phyloP scores from a whole-genome alignment of 2,888 invertebrate genomes.

The Odontocolon sp. region DNA sequence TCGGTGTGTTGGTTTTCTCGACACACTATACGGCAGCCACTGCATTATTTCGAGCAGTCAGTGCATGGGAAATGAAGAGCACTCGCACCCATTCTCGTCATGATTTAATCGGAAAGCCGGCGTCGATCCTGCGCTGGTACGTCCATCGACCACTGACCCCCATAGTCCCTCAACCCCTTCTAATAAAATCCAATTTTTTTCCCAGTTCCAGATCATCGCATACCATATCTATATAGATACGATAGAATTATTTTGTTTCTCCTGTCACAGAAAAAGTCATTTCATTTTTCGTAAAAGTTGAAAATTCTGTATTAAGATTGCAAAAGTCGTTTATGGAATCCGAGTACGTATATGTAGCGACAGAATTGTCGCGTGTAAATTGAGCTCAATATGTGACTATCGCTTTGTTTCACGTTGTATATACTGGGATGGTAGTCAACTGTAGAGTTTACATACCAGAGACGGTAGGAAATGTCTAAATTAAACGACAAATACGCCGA shows the following conservation, averaged over 20 bases:
- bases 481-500: conserved; percentile 79
- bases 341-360: too few relatives aligned
- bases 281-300: too few relatives aligned
- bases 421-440: conserved; percentile 16
- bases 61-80: neutral
- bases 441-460: conserved; percentile 16
- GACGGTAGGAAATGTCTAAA: conserved; percentile 72
- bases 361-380: too few relatives aligned
- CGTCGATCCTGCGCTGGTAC: neutral
- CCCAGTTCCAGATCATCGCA: too few relatives aligned
- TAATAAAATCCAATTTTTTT: conserved; percentile 9
- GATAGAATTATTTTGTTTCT: too few relatives aligned
- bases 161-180: neutral
- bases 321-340: too few relatives aligned
- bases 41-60: conserved; percentile 4
- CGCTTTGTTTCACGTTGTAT: neutral
- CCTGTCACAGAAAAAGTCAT: too few relatives aligned
- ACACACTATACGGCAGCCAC: conserved; percentile 3
- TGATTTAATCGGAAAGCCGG: conserved; percentile 25
- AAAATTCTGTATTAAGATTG: too few relatives aligned
- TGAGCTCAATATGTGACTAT: too few relatives aligned
- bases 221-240: too few relatives aligned
- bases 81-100: conserved; percentile 1
- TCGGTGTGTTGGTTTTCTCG: neutral
- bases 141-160: neutral